Conservation (phyloP, 2,113 vertebrate species). For the Rousettus leschenaultii region DNA sequence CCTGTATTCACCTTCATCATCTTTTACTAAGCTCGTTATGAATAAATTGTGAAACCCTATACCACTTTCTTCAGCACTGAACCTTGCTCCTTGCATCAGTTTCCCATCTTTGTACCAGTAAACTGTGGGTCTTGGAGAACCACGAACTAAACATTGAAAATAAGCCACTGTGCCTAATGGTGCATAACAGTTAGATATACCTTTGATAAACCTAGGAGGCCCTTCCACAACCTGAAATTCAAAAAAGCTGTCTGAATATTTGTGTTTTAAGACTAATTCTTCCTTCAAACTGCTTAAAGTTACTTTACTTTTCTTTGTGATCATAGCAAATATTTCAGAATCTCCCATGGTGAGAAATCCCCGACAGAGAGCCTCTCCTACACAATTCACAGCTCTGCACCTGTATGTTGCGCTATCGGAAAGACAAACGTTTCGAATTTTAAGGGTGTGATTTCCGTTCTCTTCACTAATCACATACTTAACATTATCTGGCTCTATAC, state of each 20-base stretch:
- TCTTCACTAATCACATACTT: constrained; percentile 89
- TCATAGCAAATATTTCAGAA: constrained; percentile 75
- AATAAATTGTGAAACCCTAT: constrained; percentile 90
- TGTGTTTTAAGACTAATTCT: constrained; percentile 80
- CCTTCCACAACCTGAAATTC: constrained; percentile 92
- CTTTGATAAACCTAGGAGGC: constrained; percentile 89
- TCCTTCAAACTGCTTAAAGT: constrained; percentile 84
- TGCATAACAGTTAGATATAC: constrained; percentile 86
- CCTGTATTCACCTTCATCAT: constrained; percentile 92
- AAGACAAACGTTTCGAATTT: constrained; percentile 82
- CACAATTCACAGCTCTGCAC: constrained; percentile 90
- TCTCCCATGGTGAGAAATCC: constrained; percentile 86
- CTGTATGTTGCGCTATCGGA: constrained; percentile 90
- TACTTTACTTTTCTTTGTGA: constrained; percentile 85
- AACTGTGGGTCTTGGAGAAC: constrained; percentile 87
- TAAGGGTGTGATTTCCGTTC: constrained; percentile 90
- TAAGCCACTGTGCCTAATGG: constrained; percentile 87
- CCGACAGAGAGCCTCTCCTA: constrained; percentile 92
- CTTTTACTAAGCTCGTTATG: constrained; percentile 86
- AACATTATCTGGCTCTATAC: constrained; percentile 83
- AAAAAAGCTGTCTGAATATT: constrained; percentile 87
- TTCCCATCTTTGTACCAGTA: constrained; percentile 91
- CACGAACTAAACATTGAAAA: constrained; percentile 92
- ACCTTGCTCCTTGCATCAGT: constrained; percentile 85
- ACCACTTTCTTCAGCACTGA: constrained; percentile 88